Base-by-base conservation (phyloP, 2,888 invertebrate species). In the Hydriomena furcata region DNA sequence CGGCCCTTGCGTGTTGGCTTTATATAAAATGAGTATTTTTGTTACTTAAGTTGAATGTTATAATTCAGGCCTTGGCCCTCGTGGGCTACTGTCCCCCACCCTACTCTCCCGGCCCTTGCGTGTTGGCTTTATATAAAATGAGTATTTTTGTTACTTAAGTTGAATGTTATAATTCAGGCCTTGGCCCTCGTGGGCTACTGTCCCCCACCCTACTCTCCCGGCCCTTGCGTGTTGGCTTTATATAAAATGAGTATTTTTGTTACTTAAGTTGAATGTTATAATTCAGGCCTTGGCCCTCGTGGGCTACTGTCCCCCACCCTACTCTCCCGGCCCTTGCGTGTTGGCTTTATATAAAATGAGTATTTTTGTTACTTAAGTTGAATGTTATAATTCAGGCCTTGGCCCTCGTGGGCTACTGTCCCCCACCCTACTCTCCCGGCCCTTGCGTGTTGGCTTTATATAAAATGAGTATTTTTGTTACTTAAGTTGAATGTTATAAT, bases 1-100 rank as follows among this genome's bases (percentile, higher is more conserved):
- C 20, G 97, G 98, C 0, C 94, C 97, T 35, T 91, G 95, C 71
- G 93, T 98, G 45, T 90, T 98, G 40, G 91, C 96, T 0, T 95
- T 98, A 65, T 98, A 98, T 86, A 98, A 98, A 1, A 98, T 98
- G 31, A 98, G 98, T 36, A 94, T 96, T 53, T n/a, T n/a, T n/a
- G 2, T 17, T 17, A 17, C 2, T 17, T 2, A 17, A 4, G 4
- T 17, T 2, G 17, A 4, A 17, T 17, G 17, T 4, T 2, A 4
- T 17, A 4, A 3, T 17, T 3, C 31, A 90, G 94, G 94, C 53
- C 78, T 94, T 75, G 48, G 93, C 95, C 0, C 79, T 96, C 50
- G 77, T 96, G 59, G 97, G 97, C 0, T 91, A 95, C 74, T 79
- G 92, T 0, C 92, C 93, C 35, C 94, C 95, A 3, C 90, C 95